Evolutionary conservation across 1,140 invertebrate species (phyloP).

Genomic region (Cotesia typhae): DNA sequence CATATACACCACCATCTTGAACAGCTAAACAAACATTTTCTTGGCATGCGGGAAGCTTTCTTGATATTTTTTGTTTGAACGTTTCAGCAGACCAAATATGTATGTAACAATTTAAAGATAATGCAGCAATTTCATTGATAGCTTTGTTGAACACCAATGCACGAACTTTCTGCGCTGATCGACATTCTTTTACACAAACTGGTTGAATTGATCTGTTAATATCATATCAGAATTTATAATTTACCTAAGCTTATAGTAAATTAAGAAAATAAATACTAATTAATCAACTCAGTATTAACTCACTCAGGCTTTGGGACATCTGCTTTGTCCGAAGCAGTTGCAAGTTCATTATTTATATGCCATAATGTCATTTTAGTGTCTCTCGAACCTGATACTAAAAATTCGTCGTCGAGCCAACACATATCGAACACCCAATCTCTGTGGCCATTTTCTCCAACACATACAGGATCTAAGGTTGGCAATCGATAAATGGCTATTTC

Average conservation of each 20-base stretch:
- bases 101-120: conserved; percentile 90
- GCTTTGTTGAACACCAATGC: conserved; percentile 87
- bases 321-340: conserved; percentile 67
- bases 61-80: conserved; percentile 83
- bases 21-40: conserved; percentile 94
- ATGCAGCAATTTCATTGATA: conserved; percentile 88
- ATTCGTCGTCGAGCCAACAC: conserved; percentile 96
- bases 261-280: no score
- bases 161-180: conserved; percentile 81
- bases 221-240: conserved; percentile 16
- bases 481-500: conserved; percentile 93
- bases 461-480: conserved; percentile 92
- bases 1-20: conserved; percentile 85
- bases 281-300: background rate
- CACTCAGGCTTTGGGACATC: conserved; percentile 63
- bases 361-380: conserved; percentile 87
- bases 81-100: conserved; percentile 92
- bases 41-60: conserved; percentile 86
- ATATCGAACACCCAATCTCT: conserved; percentile 95
- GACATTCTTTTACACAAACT: conserved; percentile 79
- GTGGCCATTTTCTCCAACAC: conserved; percentile 92
- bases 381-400: conserved; percentile 90
- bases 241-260: background rate
- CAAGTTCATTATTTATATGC: conserved; percentile 72
- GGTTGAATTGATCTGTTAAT: conserved; percentile 71